These are phyloP conservation scores for Pseudomyrmex dendroicus DNA, from an alignment of 1,140 invertebrate genomes.

Conservation along the genomic window DNA sequence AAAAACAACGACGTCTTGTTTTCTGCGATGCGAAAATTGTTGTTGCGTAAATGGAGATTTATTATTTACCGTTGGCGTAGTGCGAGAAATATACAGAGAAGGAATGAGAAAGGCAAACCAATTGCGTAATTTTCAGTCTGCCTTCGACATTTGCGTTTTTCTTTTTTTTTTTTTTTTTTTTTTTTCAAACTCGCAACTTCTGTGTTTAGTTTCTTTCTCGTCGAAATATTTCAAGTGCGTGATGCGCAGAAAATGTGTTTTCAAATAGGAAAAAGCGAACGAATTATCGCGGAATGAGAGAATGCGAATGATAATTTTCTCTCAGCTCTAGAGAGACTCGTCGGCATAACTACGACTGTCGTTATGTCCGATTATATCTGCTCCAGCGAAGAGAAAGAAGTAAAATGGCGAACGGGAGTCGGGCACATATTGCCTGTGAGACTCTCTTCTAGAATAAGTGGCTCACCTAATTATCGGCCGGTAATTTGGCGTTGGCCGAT, in stretches of 20 bases:
- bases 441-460: slow-evolving; percentile 54
- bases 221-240: background rate
- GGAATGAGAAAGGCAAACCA: slow-evolving; percentile 1
- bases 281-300: background rate
- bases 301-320: slow-evolving; percentile 1
- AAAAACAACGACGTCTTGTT: background rate
- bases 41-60: slow-evolving; percentile 26
- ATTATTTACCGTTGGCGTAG: slow-evolving; percentile 24
- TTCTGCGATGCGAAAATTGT: background rate
- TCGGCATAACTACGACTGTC: slow-evolving; percentile 5
- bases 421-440: slow-evolving; percentile 32
- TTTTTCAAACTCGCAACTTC: background rate
- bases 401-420: slow-evolving; percentile 41
- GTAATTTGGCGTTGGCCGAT: slow-evolving; percentile 61
- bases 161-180: background rate
- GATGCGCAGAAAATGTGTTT: background rate
- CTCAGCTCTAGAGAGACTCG: background rate
- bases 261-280: background rate
- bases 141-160: background rate
- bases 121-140: slow-evolving; percentile 30
- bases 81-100: slow-evolving; percentile 11
- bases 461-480: slow-evolving; percentile 51
- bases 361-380: slow-evolving; percentile 27
- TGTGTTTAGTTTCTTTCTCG: background rate
- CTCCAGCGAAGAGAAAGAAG: background rate